Conservation (phyloP, 2,888 invertebrate species). For the Yponomeuta malinellus region DNA sequence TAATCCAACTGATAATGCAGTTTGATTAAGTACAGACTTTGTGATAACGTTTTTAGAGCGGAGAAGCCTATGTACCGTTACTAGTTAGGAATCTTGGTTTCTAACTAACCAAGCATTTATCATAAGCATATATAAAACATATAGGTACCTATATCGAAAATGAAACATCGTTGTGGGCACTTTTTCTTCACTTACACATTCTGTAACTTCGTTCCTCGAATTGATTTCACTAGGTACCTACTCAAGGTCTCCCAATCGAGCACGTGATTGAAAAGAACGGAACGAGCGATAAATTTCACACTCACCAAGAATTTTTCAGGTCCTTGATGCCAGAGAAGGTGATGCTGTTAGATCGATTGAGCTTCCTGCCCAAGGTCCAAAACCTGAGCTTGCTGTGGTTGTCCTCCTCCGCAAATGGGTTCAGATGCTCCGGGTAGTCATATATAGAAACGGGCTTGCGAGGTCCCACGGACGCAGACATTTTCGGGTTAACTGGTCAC, state of each 20-base stretch:
- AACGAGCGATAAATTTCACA: slow-evolving; percentile 21
- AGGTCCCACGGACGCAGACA: slow-evolving; percentile 59
- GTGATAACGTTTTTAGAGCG: slow-evolving; percentile 5
- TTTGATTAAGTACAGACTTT: slow-evolving; percentile 3
- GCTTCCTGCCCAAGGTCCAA: slow-evolving; percentile 71
- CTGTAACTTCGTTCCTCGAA: not conserved
- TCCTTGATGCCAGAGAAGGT: slow-evolving; percentile 75
- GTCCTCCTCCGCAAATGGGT: slow-evolving; percentile 83
- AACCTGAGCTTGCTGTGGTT: slow-evolving; percentile 78
- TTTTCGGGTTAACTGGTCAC: slow-evolving; percentile 30
- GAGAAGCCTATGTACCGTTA: not conserved
- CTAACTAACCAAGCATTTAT: not conserved
- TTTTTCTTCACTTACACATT: no score
- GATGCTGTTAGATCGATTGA: slow-evolving; percentile 77
- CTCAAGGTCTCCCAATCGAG: not conserved
- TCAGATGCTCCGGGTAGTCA: slow-evolving; percentile 85
- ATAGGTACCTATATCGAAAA: no score
- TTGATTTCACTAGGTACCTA: not conserved
- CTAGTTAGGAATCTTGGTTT: not conserved
- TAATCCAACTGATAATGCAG: slow-evolving; percentile 1
- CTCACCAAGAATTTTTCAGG: slow-evolving; percentile 77
- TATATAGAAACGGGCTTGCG: slow-evolving; percentile 76
- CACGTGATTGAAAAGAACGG: not conserved
- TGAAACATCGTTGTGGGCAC: no score
- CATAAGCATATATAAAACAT: no score